phyloP scores from a whole-genome alignment of 1,140 invertebrate species.

The Caenorhabditis remanei region DNA sequence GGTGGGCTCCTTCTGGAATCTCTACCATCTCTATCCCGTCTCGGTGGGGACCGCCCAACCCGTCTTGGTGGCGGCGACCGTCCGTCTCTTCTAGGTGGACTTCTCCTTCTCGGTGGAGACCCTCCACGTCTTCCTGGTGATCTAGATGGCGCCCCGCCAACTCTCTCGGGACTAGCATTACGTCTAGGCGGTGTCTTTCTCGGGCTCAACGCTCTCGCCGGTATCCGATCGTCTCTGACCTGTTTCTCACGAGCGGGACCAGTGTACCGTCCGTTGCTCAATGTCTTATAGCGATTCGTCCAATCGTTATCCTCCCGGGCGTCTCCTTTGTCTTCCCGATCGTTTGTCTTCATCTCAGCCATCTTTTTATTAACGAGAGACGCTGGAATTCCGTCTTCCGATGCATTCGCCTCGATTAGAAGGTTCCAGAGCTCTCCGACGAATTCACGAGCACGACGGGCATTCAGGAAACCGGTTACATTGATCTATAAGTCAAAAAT shows the following conservation, averaged over 20 bases:
- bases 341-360: conserved; percentile 83
- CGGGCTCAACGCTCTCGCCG: conserved; percentile 14
- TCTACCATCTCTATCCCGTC: no score
- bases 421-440: conserved; percentile 97
- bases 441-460: conserved; percentile 95
- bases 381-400: conserved; percentile 91
- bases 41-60: no score
- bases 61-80: no score
- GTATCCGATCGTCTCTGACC: conserved; percentile 50
- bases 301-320: conserved; percentile 69
- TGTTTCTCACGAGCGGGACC: conserved; percentile 58
- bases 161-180: neutral
- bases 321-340: neutral
- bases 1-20: neutral
- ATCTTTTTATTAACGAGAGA: conserved; percentile 94
- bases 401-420: conserved; percentile 93
- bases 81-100: no score
- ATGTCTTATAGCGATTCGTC: conserved; percentile 71
- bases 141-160: neutral
- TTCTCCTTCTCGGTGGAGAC: no score
- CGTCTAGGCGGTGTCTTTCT: conserved; percentile 25
- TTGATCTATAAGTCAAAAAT: conserved; percentile 87
- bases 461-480: conserved; percentile 97
- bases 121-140: neutral
- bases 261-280: conserved; percentile 74